phyloP scores from a whole-genome alignment of 2,888 invertebrate genomes.

The Dryocosmus kuriphilus region DNA sequence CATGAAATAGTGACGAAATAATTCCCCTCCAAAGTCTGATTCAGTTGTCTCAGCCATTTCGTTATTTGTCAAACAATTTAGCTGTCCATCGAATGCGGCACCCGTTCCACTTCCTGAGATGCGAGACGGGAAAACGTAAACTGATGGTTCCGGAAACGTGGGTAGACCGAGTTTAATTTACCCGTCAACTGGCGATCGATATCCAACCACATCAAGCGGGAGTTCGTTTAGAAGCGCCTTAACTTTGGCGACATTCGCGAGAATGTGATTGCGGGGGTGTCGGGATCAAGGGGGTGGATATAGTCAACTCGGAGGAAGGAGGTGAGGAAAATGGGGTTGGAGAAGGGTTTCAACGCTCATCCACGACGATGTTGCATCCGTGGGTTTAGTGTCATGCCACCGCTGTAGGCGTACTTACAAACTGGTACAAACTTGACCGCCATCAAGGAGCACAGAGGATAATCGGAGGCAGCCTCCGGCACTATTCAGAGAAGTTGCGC shows the following conservation, averaged over 20 bases:
- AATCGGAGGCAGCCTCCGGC: conserved; percentile 53
- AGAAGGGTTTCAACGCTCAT: conserved; percentile 51
- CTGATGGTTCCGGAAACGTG: conserved; percentile 53
- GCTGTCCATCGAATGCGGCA: conserved; percentile 20
- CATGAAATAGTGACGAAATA: too few relatives aligned
- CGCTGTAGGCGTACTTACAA: conserved; percentile 48
- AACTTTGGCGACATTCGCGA: conserved; percentile 47
- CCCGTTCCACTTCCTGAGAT: conserved; percentile 9
- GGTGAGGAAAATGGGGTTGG: conserved; percentile 25
- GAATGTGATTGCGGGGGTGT: conserved; percentile 19
- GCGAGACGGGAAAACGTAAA: conserved; percentile 37
- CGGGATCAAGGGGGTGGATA: background rate
- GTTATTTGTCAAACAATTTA: conserved; percentile 21
- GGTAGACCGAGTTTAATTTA: conserved; percentile 66
- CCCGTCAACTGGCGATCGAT: conserved; percentile 60
- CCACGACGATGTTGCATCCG: conserved; percentile 46
- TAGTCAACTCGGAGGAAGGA: conserved; percentile 45
- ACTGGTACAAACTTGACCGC: conserved; percentile 43
- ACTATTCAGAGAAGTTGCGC: conserved; percentile 41
- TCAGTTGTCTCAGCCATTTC: conserved; percentile 15
- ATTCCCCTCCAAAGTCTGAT: background rate
- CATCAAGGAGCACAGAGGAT: conserved; percentile 41
- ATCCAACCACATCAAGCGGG: conserved; percentile 57
- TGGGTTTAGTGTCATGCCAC: conserved; percentile 51
- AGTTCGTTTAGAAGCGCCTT: conserved; percentile 51